A percentile compares a stretch with the other conserved stretches of the same genome.
Evolutionary conservation across 2,888 invertebrate species (phyloP).

Genomic region (Coleophora flavipennella): DNA sequence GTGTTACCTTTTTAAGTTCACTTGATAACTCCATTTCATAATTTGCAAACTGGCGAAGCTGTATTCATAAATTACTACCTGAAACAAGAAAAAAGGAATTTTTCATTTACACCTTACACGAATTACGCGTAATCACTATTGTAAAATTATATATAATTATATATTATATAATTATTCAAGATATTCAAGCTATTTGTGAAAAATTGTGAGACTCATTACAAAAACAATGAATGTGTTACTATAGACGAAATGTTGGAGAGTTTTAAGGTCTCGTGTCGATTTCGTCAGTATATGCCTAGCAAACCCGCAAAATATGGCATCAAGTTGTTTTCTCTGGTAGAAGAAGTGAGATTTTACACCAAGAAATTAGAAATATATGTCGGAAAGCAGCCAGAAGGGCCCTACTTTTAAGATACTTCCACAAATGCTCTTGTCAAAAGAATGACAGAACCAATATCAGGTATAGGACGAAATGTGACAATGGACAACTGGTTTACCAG

Average conservation of each 20-base stretch:
- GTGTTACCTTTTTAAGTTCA: too few relatives aligned
- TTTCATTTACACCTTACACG: too few relatives aligned
- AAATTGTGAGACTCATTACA: slow-evolving; percentile 3
- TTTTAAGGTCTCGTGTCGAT: slow-evolving; percentile 10
- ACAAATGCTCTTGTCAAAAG: slow-evolving; percentile 5
- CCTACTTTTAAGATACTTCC: too few relatives aligned
- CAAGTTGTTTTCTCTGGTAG: slow-evolving; percentile 11
- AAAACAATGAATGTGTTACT: slow-evolving; percentile 4
- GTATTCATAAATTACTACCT: too few relatives aligned
- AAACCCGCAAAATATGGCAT: slow-evolving; percentile 15
- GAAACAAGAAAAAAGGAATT: too few relatives aligned
- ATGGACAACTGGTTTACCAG: slow-evolving; percentile 8
- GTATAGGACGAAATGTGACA: slow-evolving; percentile 6
- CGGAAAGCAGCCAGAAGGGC: slow-evolving; percentile 11
- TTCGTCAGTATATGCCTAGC: slow-evolving; percentile 9
- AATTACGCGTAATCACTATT: too few relatives aligned
- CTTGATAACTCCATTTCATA: too few relatives aligned
- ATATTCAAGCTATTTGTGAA: too few relatives aligned
- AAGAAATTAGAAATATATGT: slow-evolving; percentile 13
- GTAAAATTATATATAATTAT: too few relatives aligned
- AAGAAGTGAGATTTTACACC: slow-evolving; percentile 10
- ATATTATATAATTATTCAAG: too few relatives aligned
- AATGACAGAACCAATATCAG: slow-evolving; percentile 7
- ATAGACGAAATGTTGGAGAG: slow-evolving; percentile 10
- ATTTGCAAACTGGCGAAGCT: too few relatives aligned